These are phyloP conservation scores for Menidia beryllina DNA, from an alignment of 2,113 vertebrate species.

Conservation along the genomic window DNA sequence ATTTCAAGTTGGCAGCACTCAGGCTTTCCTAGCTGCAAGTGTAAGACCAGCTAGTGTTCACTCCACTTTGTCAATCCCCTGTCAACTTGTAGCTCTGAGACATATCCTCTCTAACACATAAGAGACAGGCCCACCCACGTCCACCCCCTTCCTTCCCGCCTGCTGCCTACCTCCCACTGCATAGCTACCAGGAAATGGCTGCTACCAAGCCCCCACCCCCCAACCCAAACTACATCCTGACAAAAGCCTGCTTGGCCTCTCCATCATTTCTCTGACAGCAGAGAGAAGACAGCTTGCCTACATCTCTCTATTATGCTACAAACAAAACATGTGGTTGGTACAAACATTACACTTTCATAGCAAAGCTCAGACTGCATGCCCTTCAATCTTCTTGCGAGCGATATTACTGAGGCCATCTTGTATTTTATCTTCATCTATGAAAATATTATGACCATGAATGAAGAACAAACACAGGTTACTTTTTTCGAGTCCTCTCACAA, in stretches of 20 bases:
- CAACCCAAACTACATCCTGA: constrained; percentile 55
- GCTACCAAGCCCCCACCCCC: constrained; percentile 30
- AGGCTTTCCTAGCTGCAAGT: constrained; percentile 80
- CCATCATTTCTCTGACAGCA: constrained; percentile 68
- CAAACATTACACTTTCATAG: constrained; percentile 18
- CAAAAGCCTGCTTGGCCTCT: constrained; percentile 72
- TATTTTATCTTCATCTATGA: too few species aligned
- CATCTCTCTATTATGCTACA: constrained; percentile 38
- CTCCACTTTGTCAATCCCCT: constrained; percentile 82
- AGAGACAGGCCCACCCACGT: constrained; percentile 58
- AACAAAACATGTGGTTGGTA: constrained; percentile 41
- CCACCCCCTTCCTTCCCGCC: constrained; percentile 1
- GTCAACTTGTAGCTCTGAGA: constrained; percentile 84
- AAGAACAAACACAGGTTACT: too few species aligned
- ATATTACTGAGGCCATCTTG: neutral
- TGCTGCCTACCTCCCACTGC: constrained; percentile 48
- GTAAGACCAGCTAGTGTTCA: constrained; percentile 79
- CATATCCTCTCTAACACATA: constrained; percentile 73
- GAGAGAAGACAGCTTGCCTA: constrained; percentile 64
- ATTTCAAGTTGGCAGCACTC: constrained; percentile 74
- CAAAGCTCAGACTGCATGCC: neutral
- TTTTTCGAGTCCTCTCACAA: too few species aligned
- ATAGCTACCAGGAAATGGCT: constrained; percentile 77
- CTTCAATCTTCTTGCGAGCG: too few species aligned
- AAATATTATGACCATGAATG: too few species aligned